Base-by-base conservation (phyloP, 2,113 vertebrate genomes). In the Salvelinus fontinalis region DNA sequence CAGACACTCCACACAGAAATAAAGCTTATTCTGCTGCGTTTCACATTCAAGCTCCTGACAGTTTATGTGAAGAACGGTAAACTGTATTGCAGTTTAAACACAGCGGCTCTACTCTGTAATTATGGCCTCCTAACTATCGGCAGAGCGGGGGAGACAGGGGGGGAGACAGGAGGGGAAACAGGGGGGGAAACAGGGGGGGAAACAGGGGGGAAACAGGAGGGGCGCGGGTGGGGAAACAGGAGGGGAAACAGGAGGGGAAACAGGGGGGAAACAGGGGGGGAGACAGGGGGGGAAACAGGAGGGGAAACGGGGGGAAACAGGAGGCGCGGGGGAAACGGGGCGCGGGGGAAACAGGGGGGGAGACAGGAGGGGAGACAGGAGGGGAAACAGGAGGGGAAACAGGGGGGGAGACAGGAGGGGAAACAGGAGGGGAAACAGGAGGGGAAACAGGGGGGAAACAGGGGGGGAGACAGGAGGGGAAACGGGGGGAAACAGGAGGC, bases 1-100 rank as follows among this genome's bases (percentile, higher is more conserved):
- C 90, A 92, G 89, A 34, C 79, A 82, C 81, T 82, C 87, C 78
- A 81, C 67, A 27, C 76, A 89, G 89, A 90, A 90, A 91, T 85
- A 85, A 83, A 85, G 90, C 90, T 92, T 92, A 93, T 93, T 93
- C 93, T 91, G 91, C 86, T 92, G 90, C 83, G 83, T 88, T 93
- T 89, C 83, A 85, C 83, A 90, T 89, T 91, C 78, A 80, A 84
- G 88, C 89, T 83, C 81, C 88, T 89, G 90, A 93, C 89, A 89
- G 89, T 88, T 90, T 89, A 87, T 90, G 89, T 91, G 88, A 91
- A 92, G 89, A 92, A 87, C 86, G 86, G 90, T 87, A 83, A 89
- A 85, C 83, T 83, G 83, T 64, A 80, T 85, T 84, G 88, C 85
- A 85, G 31, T 86, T 91, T 89, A 89, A 90, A 90, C 85, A 88